phyloP scores from a whole-genome alignment of 64 coral and sea anemone species.

The Hydrozoanthus tunicans region DNA sequence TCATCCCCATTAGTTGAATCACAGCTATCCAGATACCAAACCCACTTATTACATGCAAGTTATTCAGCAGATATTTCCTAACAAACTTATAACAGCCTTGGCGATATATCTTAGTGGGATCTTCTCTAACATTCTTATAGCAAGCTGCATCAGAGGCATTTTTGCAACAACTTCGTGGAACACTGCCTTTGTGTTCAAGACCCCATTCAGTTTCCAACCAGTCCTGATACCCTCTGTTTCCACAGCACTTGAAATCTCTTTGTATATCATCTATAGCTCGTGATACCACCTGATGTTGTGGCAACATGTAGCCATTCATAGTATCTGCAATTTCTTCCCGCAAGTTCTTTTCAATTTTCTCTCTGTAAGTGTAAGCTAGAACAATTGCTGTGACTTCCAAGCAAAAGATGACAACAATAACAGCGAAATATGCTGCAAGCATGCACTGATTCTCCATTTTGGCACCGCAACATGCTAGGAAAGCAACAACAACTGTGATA shows the following conservation, averaged over 20 bases:
- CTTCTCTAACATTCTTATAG: constrained; percentile 42
- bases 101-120: constrained; percentile 67
- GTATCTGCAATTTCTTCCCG: constrained; percentile 82
- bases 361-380: constrained; percentile 82
- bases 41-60: constrained; percentile 88
- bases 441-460: constrained; percentile 92
- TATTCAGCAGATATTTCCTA: constrained; percentile 92
- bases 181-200: constrained; percentile 49
- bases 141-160: constrained; percentile 63
- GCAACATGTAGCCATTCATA: constrained; percentile 75
- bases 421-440: constrained; percentile 88
- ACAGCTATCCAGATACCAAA: constrained; percentile 96
- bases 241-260: constrained; percentile 91
- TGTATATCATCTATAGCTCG: constrained; percentile 98
- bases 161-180: constrained; percentile 95
- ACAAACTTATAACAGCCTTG: constrained; percentile 91
- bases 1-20: constrained; percentile 91
- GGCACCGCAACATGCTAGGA: constrained; percentile 90
- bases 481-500: constrained; percentile 86
- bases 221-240: constrained; percentile 78
- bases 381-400: constrained; percentile 91
- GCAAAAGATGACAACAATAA: constrained; percentile 79
- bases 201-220: constrained; percentile 96
- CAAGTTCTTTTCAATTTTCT: constrained; percentile 86
- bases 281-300: constrained; percentile 72